phyloP scores from a whole-genome alignment of 2,113 vertebrate species.

The Chaetodon trifascialis region DNA sequence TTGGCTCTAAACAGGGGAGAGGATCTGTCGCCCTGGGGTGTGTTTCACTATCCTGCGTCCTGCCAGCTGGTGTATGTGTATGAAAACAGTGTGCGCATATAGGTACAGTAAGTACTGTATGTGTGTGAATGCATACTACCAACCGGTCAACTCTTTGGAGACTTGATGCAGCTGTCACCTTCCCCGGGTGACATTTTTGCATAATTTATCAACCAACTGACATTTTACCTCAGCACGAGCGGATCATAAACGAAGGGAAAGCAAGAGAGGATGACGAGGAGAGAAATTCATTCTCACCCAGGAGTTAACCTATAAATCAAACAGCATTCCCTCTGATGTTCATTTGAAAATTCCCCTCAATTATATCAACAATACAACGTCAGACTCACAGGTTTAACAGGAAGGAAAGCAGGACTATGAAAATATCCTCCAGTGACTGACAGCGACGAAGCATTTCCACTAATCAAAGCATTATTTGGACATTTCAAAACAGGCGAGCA shows the following conservation, averaged over 20 bases:
- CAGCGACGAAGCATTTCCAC: not conserved
- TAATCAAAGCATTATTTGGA: not conserved
- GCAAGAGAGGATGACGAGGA: not conserved
- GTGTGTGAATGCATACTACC: not conserved
- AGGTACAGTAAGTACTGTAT: not conserved
- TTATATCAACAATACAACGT: not conserved
- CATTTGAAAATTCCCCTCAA: not conserved
- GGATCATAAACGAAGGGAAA: constrained; percentile 70
- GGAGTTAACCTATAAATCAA: not conserved
- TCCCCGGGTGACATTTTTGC: constrained; percentile 80
- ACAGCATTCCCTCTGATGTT: not conserved
- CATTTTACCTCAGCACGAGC: constrained; percentile 72
- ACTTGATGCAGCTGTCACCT: constrained; percentile 37
- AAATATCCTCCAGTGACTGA: not conserved
- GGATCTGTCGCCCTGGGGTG: constrained; percentile 48
- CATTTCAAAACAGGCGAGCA: not conserved
- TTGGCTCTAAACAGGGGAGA: constrained; percentile 54
- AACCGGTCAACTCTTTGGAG: constrained; percentile 8
- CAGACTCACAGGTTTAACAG: not conserved
- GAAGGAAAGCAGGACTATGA: not conserved
- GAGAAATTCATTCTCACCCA: not conserved
- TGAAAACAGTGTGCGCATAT: not conserved
- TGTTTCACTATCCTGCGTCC: constrained; percentile 25
- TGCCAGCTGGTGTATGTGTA: constrained; percentile 53
- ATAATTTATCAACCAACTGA: constrained; percentile 86